These are phyloP conservation scores for Podarcis siculus DNA, from an alignment of 2,797 vertebrate species.

Conservation along the genomic window DNA sequence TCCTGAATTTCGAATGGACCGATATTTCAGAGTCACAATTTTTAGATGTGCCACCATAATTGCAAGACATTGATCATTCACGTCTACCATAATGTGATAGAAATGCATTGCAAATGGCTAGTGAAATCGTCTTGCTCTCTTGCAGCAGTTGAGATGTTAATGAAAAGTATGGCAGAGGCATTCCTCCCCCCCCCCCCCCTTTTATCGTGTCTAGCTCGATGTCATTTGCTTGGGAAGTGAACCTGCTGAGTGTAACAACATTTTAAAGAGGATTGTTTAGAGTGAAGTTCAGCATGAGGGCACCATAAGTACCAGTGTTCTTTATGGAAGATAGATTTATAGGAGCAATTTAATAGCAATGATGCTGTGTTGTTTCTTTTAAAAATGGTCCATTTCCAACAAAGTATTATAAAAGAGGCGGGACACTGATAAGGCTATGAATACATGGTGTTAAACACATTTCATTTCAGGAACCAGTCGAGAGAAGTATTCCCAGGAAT, in stretches of 20 bases:
- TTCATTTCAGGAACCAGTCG: constrained; percentile 7
- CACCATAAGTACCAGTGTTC: constrained; percentile 26
- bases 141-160: not conserved
- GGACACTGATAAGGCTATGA: not conserved
- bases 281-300: constrained; percentile 24
- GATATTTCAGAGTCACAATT: not conserved
- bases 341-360: constrained; percentile 41
- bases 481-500: constrained; percentile 19
- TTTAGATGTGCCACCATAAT: not conserved
- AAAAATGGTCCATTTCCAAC: constrained; percentile 35
- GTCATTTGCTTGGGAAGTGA: constrained; percentile 11
- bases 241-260: not conserved
- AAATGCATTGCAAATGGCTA: not conserved
- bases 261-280: constrained; percentile 30
- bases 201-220: not conserved
- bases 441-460: constrained; percentile 16
- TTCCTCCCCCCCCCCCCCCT: not conserved
- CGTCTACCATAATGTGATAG: not conserved
- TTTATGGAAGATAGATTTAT: constrained; percentile 38
- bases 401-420: not conserved
- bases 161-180: not conserved
- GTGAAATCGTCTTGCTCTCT: not conserved
- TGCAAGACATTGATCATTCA: not conserved
- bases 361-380: constrained; percentile 3
- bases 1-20: not conserved